phyloP scores from a whole-genome alignment of 2,113 vertebrate species.

The Dunckerocampus dactyliophorus region DNA sequence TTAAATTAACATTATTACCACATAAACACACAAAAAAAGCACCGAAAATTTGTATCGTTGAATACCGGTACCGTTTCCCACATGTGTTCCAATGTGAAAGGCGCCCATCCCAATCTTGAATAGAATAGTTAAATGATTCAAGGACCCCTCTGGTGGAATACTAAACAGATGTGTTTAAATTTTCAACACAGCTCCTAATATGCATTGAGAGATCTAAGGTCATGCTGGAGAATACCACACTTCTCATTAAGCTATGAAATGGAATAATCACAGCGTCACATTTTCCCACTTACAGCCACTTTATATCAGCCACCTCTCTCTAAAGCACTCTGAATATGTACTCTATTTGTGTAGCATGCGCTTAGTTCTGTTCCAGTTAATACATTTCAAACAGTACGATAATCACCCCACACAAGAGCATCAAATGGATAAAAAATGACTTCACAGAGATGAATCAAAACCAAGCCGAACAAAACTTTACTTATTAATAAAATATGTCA shows the following conservation, averaged over 20 bases:
- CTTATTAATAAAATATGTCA: neutral
- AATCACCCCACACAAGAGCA: neutral
- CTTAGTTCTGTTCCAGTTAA: neutral
- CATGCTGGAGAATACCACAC: conserved; percentile 54
- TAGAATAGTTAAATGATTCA: too few species aligned
- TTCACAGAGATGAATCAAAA: neutral
- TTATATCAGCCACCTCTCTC: conserved; percentile 12
- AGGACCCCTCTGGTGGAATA: conserved; percentile 21
- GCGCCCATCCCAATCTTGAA: too few species aligned
- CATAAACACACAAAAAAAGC: too few species aligned
- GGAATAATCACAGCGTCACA: conserved; percentile 38
- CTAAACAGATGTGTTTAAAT: conserved; percentile 53
- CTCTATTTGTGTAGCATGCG: neutral
- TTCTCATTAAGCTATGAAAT: conserved; percentile 55
- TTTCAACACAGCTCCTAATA: conserved; percentile 44
- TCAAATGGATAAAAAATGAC: neutral
- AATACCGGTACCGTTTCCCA: too few species aligned
- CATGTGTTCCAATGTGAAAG: too few species aligned
- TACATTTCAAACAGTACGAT: neutral
- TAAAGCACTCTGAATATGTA: neutral
- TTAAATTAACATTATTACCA: too few species aligned
- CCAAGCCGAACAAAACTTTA: too few species aligned
- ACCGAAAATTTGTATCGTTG: too few species aligned
- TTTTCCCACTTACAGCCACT: conserved; percentile 31
- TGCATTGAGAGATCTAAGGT: conserved; percentile 49